phyloP scores from a whole-genome alignment of 2,797 vertebrate genomes.

The Tapirus indicus region DNA sequence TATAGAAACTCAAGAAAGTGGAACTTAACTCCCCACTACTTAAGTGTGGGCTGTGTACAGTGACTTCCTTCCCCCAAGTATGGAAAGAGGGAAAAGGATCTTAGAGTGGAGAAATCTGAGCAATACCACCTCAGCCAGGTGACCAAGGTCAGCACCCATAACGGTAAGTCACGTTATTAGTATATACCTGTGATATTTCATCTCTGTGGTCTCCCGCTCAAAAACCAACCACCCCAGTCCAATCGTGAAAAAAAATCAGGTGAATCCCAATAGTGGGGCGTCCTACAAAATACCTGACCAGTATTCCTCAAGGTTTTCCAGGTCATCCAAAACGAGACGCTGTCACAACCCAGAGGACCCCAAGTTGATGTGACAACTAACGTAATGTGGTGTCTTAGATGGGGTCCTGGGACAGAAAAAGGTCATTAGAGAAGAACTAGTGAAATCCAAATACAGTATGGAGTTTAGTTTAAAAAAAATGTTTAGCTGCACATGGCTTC shows the following conservation, averaged over 20 bases:
- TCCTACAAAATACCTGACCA: not conserved
- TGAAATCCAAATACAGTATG: not conserved
- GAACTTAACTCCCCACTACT: too few species aligned
- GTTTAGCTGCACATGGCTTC: too few species aligned
- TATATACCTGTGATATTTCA: too few species aligned
- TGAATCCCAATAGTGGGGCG: too few species aligned
- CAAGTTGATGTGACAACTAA: not conserved
- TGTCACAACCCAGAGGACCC: not conserved
- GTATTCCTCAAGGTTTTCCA: not conserved
- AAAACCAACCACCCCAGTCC: too few species aligned
- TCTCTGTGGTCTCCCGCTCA: too few species aligned
- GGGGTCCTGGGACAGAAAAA: not conserved
- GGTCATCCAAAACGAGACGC: not conserved
- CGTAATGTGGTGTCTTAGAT: not conserved
- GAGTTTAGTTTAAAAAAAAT: not conserved
- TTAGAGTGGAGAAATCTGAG: not conserved
- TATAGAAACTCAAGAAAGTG: too few species aligned
- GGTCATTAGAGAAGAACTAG: rapidly evolving
- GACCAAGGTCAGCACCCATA: rapidly evolving
- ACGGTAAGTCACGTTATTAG: rapidly evolving
- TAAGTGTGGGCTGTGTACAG: too few species aligned
- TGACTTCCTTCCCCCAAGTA: not conserved
- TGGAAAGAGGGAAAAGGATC: not conserved
- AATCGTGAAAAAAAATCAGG: too few species aligned
- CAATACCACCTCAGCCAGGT: not conserved